Evolutionary conservation across 2,888 invertebrate species (phyloP), one percentile per base, ranked within the genome.

Genomic region (Lepidocyrtoides sp.): DNA sequence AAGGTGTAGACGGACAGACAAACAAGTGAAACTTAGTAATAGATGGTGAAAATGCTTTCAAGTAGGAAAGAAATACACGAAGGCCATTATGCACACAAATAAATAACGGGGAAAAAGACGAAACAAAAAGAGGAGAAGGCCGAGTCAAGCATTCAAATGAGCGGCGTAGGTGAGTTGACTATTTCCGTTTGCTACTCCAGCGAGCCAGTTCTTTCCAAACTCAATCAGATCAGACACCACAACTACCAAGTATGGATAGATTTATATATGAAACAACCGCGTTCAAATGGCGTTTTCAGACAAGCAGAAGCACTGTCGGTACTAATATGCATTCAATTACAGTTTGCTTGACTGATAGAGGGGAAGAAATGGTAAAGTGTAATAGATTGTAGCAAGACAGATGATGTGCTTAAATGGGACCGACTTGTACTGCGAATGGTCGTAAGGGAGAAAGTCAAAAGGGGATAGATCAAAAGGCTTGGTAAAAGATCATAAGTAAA

Each of bases 391-490:
- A 79, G 7, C 60, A 81, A 60, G 57, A 60, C 60, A 32, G 41
- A 81, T 81, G 81, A 41, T 41, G 81, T 81, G 36, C 54, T 54
- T 79, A 81, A 57, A 54, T 60, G n/a, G n/a, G 23, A 23, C 44
- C 14, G 72, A 72, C 72, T 17, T 72, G 20, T 5, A 20, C 44
- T 72, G 41, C 2, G n/a, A 29, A 48, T 51, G 63, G 17, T 60
- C 7, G 60, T 17, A 14, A 32, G 66, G 32, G 57, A 29, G 36
- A 57, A 54, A n/a, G n/a, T n/a, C n/a, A n/a, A n/a, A n/a, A 20
- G n/a, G 32, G 54, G 17, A 29, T 79, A 79, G 36, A 81, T 81
- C 81, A 81, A 81, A 32, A 54, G 44, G 23, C 44, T 72, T 23
- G 41, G 17, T 26, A 69, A 63, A 63, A 72, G 44, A 72, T 72